Base-by-base conservation (phyloP, 2,797 vertebrate species). In the Anableps anableps region DNA sequence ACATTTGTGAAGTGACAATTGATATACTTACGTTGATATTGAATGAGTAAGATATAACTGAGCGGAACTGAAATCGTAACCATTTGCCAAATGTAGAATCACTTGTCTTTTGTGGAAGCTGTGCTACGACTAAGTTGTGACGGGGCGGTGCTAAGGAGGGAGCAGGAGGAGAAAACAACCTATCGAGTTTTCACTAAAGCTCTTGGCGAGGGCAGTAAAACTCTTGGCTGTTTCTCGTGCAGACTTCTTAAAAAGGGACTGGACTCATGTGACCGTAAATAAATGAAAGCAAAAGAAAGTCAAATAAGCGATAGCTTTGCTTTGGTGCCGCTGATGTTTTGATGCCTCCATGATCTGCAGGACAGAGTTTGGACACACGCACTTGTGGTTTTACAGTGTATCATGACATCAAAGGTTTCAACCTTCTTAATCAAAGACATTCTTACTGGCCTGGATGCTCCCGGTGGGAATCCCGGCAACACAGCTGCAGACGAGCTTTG, bases 391-490 rank as follows among this genome's bases (percentile, higher is more conserved):
- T 76, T 74, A 10, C 72, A 79, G 85, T 50, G 31, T 89, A 88
- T 77, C 93, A 96, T 96, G 96, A 94, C 95, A 72, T 90, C 92
- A 74, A 92, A 86, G 79, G 92, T 90, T 83, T 95, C 94, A 71
- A 92, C 95, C 10, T 97, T 97, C 85, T 95, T 93, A 1, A 96
- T 97, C 81, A 91, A 94, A 79, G 92, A 95, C 82, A 97, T 97
- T 73, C 93, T 96, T 64, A 95, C 90, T 36, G 88, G 91, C 84
- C 81, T 72, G 41, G 89, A 92, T 50, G 79, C 78, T n/a, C 26
- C 68, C 36, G 53, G 43, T n/a, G 83, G 47, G 29, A 82, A 43
- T 53, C 47, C 72, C 23, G 70, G 73, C 2, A 16, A 48, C 11
- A 10, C 79, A 55, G 85, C 74, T 19, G 72, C 77, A 45, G 86